Evolutionary conservation across 2,888 invertebrate species (phyloP), one percentile per base, ranked within the genome.

Genomic region (Agelastica alni): DNA sequence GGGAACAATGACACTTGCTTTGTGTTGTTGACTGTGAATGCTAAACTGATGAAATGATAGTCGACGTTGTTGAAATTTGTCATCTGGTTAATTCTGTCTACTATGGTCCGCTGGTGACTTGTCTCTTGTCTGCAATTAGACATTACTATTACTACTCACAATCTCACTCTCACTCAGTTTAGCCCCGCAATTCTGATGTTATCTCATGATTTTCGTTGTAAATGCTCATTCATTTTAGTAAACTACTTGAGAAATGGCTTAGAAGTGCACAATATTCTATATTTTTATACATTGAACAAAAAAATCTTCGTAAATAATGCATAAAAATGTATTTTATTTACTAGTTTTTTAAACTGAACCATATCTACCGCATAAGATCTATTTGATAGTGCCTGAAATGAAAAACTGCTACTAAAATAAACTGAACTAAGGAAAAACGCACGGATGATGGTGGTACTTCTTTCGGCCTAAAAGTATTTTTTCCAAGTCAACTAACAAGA

Each of bases 231-330:
- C 17, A 37, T 67, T 72, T 67, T 72, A 69, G 70, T 72, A 70
- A 69, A 69, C 68, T 68, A 69, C 68, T 41, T 32, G 49, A 49
- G 41, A 49, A 69, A 72, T 73, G 73, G 74, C 76, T 76, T 75
- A 75, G 75, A 76, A 74, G 73, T 75, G 75, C 76, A 76, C 76
- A 76, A 75, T 76, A 76, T 73, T 49, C 72, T 75, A 76, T 77
- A 77, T 77, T 76, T 77, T 77, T 77, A 75, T 77, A 77, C 75
- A 75, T 75, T 76, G 75, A 77, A 74, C 73, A 75, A 75, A 61
- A 32, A 47, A 72, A 70, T 72, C 70, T 69, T 73, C 69, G 70
- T 70, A 69, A 73, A 70, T 70, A 68, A 72, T 71, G 71, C 72
- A 74, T 71, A 73, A 70, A 70, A 71, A 73, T 71, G 69, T 75